Conservation (phyloP, 1,140 invertebrate species). For the Plutomurus gul region DNA sequence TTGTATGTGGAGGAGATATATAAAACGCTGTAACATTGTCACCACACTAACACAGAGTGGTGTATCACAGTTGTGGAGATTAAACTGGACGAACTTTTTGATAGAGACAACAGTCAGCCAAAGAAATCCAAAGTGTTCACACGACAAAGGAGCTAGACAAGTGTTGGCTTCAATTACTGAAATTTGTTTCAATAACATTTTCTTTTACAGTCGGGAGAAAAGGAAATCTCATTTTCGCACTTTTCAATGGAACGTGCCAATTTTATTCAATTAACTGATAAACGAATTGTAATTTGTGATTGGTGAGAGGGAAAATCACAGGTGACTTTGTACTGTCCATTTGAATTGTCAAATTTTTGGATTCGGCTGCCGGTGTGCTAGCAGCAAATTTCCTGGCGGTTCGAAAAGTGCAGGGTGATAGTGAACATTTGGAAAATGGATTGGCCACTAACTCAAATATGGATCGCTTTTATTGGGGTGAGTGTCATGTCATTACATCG, state of each 20-base stretch:
- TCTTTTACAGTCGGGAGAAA: background rate
- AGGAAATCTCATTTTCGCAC: background rate
- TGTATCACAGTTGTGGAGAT: no score
- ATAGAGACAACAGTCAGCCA: background rate
- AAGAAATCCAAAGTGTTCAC: conserved; percentile 17
- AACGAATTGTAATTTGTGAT: no score
- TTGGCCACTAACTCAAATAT: conserved; percentile 7
- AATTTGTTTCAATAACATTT: background rate
- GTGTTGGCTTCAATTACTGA: no score
- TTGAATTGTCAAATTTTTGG: background rate
- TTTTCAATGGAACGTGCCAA: background rate
- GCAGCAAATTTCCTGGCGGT: no score
- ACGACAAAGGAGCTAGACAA: no score
- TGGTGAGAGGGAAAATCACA: no score
- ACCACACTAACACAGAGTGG: no score
- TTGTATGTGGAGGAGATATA: no score
- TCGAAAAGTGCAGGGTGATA: no score
- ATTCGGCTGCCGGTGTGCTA: no score
- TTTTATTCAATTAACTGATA: background rate
- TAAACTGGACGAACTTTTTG: background rate
- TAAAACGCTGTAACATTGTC: no score
- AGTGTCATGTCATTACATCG: background rate
- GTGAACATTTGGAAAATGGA: conserved; percentile 17
- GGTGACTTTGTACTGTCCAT: background rate
- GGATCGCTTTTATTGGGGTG: conserved; percentile 8